phyloP scores from a whole-genome alignment of 2,888 invertebrate species.

The Hedya salicella region DNA sequence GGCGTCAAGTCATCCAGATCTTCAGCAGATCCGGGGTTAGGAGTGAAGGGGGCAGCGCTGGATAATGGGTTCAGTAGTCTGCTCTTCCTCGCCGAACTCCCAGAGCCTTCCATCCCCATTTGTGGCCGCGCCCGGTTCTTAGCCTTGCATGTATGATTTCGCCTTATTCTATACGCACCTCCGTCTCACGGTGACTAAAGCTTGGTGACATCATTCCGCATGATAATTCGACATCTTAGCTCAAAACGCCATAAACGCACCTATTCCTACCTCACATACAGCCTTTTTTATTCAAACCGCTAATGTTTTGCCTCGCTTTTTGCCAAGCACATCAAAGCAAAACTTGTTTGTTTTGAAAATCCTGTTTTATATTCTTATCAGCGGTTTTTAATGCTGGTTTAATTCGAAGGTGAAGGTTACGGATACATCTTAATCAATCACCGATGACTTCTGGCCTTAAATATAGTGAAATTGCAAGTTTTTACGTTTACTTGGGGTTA shows the following conservation, averaged over 20 bases:
- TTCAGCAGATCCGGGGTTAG: too few species aligned
- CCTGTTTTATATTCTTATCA: slow-evolving; percentile 29
- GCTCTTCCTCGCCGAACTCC: neutral
- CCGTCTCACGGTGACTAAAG: slow-evolving; percentile 28
- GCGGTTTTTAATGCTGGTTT: slow-evolving; percentile 20
- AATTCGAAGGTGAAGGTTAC: slow-evolving; percentile 26
- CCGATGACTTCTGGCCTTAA: neutral
- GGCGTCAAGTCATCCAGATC: too few species aligned
- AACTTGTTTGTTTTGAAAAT: slow-evolving; percentile 22
- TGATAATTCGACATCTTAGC: slow-evolving; percentile 9
- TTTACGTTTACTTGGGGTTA: neutral
- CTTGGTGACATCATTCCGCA: slow-evolving; percentile 32
- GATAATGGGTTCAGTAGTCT: too few species aligned
- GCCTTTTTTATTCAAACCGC: neutral
- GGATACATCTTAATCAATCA: slow-evolving; percentile 17
- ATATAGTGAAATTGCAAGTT: neutral
- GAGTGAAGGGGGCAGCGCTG: too few species aligned
- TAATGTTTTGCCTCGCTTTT: slow-evolving; percentile 5
- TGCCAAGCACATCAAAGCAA: neutral
- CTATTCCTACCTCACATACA: neutral
- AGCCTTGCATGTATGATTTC: slow-evolving; percentile 19
- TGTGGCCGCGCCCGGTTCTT: too few species aligned
- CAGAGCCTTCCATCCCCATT: too few species aligned
- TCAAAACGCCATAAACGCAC: neutral
- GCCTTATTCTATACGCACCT: slow-evolving; percentile 24